phyloP scores from a whole-genome alignment of 1,140 invertebrate species.

The Ceratina japonica region DNA sequence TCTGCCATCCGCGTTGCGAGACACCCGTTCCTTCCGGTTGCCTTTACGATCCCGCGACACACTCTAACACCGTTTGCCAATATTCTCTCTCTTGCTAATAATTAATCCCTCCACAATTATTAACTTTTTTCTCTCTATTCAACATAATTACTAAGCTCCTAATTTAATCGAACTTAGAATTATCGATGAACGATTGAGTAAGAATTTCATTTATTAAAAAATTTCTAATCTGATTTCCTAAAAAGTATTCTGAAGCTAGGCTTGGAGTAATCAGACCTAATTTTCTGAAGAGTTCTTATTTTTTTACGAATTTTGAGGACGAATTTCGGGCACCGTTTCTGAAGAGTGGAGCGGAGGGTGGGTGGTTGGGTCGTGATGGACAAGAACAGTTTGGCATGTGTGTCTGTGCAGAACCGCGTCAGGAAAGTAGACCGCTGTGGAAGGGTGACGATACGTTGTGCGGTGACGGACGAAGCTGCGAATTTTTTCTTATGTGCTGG shows the following conservation, averaged over 20 bases:
- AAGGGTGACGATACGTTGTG: conserved; percentile 81
- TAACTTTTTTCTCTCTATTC: neutral
- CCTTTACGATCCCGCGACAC: conserved; percentile 6
- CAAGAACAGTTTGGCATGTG: conserved; percentile 60
- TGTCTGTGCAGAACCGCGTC: conserved; percentile 76
- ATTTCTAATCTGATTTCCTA: neutral
- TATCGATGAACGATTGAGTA: neutral
- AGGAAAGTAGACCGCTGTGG: conserved; percentile 77
- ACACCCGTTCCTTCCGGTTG: conserved; percentile 14
- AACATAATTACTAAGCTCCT: neutral
- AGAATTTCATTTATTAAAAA: too few species aligned
- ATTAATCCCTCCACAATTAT: too few species aligned
- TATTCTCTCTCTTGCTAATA: neutral
- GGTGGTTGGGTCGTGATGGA: neutral
- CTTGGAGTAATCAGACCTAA: conserved; percentile 54
- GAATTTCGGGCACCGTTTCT: too few species aligned
- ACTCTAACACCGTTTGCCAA: neutral
- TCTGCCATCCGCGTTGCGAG: conserved; percentile 41
- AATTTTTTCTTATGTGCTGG: conserved; percentile 96
- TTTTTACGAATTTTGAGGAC: too few species aligned
- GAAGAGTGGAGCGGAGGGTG: neutral
- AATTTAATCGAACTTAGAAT: neutral
- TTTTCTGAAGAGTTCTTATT: too few species aligned
- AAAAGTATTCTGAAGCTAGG: conserved; percentile 39
- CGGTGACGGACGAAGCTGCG: conserved; percentile 89